Percentiles rank a stretch among this genome's conserved stretches.
Conservation (phyloP, 2,888 invertebrate species). For the Cephalotes varians region DNA sequence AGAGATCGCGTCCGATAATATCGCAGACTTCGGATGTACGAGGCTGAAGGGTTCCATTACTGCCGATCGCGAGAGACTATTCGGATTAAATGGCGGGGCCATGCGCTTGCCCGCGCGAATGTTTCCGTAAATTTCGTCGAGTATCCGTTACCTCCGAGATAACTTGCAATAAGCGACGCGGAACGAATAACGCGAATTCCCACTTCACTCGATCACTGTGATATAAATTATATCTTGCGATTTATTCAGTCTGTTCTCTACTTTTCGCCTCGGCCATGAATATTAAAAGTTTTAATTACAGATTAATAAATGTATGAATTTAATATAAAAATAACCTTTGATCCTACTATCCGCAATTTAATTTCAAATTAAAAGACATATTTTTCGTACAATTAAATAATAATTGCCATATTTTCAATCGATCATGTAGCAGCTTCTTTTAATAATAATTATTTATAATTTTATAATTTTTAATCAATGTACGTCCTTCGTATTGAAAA, state of each 20-base stretch:
- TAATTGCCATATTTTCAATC: not conserved
- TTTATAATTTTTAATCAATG: too few relatives aligned
- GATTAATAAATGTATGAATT: not conserved
- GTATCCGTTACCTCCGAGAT: constrained; percentile 23
- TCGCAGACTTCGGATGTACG: constrained; percentile 24
- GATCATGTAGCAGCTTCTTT: not conserved
- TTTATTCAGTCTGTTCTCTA: not conserved
- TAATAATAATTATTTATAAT: too few relatives aligned
- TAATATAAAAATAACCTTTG: not conserved
- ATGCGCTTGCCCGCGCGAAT: not conserved
- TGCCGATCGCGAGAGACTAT: constrained; percentile 2
- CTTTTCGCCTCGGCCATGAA: not conserved
- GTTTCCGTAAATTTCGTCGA: constrained; percentile 49
- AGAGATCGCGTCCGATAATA: constrained; percentile 43
- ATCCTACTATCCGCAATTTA: not conserved
- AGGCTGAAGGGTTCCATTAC: constrained; percentile 47
- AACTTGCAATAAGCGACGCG: constrained; percentile 36
- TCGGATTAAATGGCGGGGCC: constrained; percentile 49
- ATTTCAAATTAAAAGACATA: not conserved
- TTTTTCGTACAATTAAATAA: not conserved
- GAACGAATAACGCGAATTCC: constrained; percentile 60
- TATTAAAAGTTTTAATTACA: constrained; percentile 11
- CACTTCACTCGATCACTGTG: constrained; percentile 44
- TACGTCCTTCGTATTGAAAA: not conserved
- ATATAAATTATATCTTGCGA: constrained; percentile 41